Percentiles rank a stretch among this genome's conserved stretches.
Conservation (phyloP, 2,797 vertebrate species). For the Cirrhinus mrigala region DNA sequence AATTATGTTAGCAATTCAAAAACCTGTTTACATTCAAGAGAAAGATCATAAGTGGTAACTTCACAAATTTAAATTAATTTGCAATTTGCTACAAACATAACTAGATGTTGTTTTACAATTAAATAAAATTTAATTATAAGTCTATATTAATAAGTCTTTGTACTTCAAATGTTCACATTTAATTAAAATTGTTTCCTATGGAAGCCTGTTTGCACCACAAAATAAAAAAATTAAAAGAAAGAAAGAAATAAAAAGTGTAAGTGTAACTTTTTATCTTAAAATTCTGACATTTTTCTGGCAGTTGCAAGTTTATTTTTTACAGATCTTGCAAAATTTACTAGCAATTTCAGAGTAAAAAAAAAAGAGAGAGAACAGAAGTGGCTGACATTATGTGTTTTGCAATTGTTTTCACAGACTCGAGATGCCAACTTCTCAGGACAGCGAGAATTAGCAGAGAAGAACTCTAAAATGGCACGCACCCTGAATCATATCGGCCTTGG, state of each 20-base stretch:
- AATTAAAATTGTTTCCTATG: background rate
- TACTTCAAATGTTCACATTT: background rate
- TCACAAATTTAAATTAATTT: background rate
- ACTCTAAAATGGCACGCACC: background rate
- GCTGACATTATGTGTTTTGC: background rate
- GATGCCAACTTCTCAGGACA: constrained; percentile 14
- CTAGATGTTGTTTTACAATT: too few species aligned
- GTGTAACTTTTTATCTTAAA: too few species aligned
- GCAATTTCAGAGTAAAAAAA: too few species aligned
- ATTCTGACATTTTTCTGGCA: too few species aligned
- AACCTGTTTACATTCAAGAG: background rate
- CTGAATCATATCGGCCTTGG: constrained; percentile 16
- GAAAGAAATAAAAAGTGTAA: too few species aligned
- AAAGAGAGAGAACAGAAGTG: too few species aligned
- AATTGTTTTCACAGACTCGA: constrained; percentile 39
- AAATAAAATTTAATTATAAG: too few species aligned
- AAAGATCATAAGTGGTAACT: background rate
- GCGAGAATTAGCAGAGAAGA: constrained; percentile 15
- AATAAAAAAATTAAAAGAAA: too few species aligned
- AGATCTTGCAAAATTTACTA: too few species aligned
- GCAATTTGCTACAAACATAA: background rate
- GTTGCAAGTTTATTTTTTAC: too few species aligned
- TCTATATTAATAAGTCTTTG: too few species aligned
- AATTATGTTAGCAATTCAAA: background rate
- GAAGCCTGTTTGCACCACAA: too few species aligned